Evolutionary conservation across 1,140 invertebrate species (phyloP), one percentile per base, ranked within the genome.

Genomic region (Ceratitis capitata): DNA sequence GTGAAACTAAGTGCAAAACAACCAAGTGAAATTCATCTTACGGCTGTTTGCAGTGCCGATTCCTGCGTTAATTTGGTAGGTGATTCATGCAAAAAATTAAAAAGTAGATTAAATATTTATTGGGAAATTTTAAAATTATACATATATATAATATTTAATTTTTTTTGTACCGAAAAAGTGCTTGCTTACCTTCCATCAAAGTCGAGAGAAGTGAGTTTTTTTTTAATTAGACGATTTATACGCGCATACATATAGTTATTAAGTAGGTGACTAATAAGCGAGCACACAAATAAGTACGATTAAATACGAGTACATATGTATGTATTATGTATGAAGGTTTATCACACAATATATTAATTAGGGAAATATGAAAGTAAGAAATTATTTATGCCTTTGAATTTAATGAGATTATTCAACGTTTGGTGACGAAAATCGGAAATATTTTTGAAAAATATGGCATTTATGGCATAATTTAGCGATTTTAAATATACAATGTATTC

Each of bases 51-150:
- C n/a, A n/a, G n/a, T 78, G 69, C 69, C 42, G 69, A 78, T 45
- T 78, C 69, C 69, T 78, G 69, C 35, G 39, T 39, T 78, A 19
- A 78, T 47, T 78, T 42, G 69, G 69, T 78, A 78, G 69, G 69
- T 78, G 69, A 69, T 39, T 69, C 69, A 78, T 78, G 61, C 61
- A 32, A 19, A 16, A 19, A 12, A 53, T n/a, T n/a, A n/a, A n/a
- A n/a, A n/a, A n/a, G n/a, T n/a, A n/a, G n/a, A n/a, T n/a, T n/a
- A n/a, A n/a, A n/a, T n/a, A n/a, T n/a, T n/a, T n/a, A n/a, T n/a
- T n/a, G n/a, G n/a, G 51, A 53, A 53, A 53, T 56, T 42, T 74
- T 47, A 19, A 78, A 78, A 14, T n/a, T n/a, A n/a, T n/a, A n/a
- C n/a, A n/a, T n/a, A n/a, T n/a, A n/a, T n/a, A n/a, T 23, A 6